phyloP scores from a whole-genome alignment of 2,797 vertebrate species.

The Enteromius trimaculatus region DNA sequence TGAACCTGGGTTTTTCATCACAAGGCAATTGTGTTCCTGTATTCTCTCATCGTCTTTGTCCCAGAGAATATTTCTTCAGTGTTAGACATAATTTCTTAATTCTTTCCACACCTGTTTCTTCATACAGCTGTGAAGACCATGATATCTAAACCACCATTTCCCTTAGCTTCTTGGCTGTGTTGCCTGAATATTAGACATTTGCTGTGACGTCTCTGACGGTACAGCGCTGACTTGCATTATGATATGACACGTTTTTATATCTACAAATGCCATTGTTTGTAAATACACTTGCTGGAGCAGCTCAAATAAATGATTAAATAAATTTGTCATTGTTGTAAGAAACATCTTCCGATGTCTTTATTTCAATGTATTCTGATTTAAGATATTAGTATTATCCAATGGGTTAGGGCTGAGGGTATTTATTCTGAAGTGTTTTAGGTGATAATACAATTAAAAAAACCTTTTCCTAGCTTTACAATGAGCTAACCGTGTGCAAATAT shows the following conservation, averaged over 20 bases:
- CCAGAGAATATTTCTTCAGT: conserved; percentile 29
- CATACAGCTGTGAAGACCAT: conserved; percentile 36
- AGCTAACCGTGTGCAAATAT: conserved; percentile 8
- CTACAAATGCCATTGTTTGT: conserved; percentile 76
- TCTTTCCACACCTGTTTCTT: conserved; percentile 25
- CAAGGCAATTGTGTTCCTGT: conserved; percentile 47
- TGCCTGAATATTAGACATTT: conserved; percentile 30
- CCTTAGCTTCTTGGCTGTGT: conserved; percentile 29
- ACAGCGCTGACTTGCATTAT: conserved; percentile 52
- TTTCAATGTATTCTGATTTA: background rate
- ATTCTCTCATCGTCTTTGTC: conserved; percentile 21
- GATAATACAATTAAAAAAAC: background rate
- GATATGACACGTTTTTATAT: conserved; percentile 61
- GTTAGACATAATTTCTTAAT: conserved; percentile 30
- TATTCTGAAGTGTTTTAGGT: background rate
- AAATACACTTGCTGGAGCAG: conserved; percentile 82
- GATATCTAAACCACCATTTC: conserved; percentile 35
- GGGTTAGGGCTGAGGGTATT: background rate
- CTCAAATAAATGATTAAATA: conserved; percentile 74
- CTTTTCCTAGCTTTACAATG: background rate
- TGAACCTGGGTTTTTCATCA: conserved; percentile 36
- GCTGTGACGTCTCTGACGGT: conserved; percentile 44
- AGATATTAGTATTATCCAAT: too few relatives aligned
- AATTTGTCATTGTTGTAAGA: conserved; percentile 76
- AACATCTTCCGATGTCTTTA: conserved; percentile 47